Percentiles rank a stretch among this genome's conserved stretches.
phyloP scores from a whole-genome alignment of 2,888 invertebrate genomes.

The Agonopterix alstromeriana region DNA sequence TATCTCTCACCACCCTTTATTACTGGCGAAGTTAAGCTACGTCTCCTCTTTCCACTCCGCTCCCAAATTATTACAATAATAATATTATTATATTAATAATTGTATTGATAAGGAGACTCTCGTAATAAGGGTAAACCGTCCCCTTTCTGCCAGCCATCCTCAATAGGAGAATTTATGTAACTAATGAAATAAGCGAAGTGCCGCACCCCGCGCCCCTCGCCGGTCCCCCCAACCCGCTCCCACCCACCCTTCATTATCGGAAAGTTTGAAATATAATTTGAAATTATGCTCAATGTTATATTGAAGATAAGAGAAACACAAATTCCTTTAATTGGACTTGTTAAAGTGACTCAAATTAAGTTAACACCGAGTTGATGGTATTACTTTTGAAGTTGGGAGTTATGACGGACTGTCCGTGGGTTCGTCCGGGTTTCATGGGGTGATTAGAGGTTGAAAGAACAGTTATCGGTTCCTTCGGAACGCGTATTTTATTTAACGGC shows the following conservation, averaged over 20 bases:
- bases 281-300: conserved; percentile 78
- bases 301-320: conserved; percentile 78
- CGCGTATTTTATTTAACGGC: conserved; percentile 46
- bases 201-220: conserved; percentile 49
- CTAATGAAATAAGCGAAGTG: conserved; percentile 77
- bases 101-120: conserved; percentile 78
- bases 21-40: conserved; percentile 73
- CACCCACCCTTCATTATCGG: conserved; percentile 75
- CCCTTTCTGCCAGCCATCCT: conserved; percentile 76
- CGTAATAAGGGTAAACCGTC: conserved; percentile 77
- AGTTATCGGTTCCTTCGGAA: conserved; percentile 50
- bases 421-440: conserved; percentile 44
- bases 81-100: conserved; percentile 78
- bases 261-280: conserved; percentile 78
- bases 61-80: conserved; percentile 76
- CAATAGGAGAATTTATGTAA: conserved; percentile 78
- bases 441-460: conserved; percentile 60
- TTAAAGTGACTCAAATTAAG: conserved; percentile 78
- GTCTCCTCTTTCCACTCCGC: conserved; percentile 55
- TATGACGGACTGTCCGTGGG: conserved; percentile 70
- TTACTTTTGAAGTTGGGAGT: conserved; percentile 73
- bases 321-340: conserved; percentile 78
- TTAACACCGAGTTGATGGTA: conserved; percentile 77
- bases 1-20: conserved; percentile 75
- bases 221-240: conserved; percentile 46